Evolutionary conservation across 2,888 invertebrate genomes (phyloP), one percentile per base, ranked within the genome.

Genomic region (Agonopterix heracliana): DNA sequence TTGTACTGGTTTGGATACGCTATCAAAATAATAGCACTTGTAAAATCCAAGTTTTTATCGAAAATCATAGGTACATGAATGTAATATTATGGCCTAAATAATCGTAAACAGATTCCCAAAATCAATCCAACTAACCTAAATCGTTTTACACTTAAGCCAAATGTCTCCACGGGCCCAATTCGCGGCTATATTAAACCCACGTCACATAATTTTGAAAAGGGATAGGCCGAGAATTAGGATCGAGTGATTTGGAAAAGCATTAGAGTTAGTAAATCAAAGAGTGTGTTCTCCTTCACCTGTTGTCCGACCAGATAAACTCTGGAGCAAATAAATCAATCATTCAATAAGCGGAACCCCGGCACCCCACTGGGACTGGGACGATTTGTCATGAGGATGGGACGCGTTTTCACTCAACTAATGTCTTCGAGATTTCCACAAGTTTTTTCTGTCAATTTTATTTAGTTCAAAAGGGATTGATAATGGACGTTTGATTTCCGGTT

Each of bases 241-340:
- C 63, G 71, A 73, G 70, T 76, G 75, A 75, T 75, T 79, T 71
- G 72, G 70, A 74, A 76, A 77, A 70, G 75, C 79, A 81, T 82
- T 80, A 79, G 71, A 78, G 84, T 78, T 79, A 78, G 74, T 84
- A 81, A 82, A 85, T 85, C 85, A 82, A 41, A 75, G 68, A 71
- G 71, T 68, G 63, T 64, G 63, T 65, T 26, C 26, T 26, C 26
- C 26, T 78, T 78, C 78, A 84, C 82, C 84, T 85, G 83, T 82
- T 79, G 78, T 71, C 61, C 54, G 57, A 62, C 64, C 55, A 60
- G 66, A 56, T 58, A 60, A 59, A 61, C 68, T 60, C 54, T 55
- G 66, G 59, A 59, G 61, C 61, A 64, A 71, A 84, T 83, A 80
- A 80, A 87, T 87, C 85, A 86, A 86, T 86, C 87, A 85, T 79